Evolutionary conservation across 30 jellyfish, hydroid and myxozoan species (phyloP).

Genomic region (Cassiopea andromeda): DNA sequence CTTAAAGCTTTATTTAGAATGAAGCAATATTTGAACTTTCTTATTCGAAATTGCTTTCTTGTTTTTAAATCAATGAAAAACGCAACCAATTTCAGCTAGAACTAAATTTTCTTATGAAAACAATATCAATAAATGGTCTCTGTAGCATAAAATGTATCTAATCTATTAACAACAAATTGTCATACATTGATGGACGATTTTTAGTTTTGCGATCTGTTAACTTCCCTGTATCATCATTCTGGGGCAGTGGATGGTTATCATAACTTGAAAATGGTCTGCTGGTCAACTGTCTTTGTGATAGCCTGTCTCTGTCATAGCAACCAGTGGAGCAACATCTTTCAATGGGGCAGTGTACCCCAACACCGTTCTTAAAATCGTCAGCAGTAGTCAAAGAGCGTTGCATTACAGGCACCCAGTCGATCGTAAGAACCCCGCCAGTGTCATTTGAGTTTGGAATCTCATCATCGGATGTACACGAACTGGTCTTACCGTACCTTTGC

Average conservation of each 20-base stretch:
- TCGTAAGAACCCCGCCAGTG: background rate
- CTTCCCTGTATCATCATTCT: slow-evolving; percentile 2
- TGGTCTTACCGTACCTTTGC: slow-evolving; percentile 5
- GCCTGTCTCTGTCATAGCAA: slow-evolving; percentile 13
- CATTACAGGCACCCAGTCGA: slow-evolving; percentile 93
- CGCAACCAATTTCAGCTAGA: background rate
- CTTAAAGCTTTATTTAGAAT: too few relatives aligned
- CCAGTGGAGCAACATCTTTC: background rate
- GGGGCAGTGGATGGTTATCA: slow-evolving; percentile 71
- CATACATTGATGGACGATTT: slow-evolving; percentile 69
- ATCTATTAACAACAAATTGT: slow-evolving; percentile 51
- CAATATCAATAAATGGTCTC: background rate
- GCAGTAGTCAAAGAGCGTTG: slow-evolving; percentile 68
- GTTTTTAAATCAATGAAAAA: too few relatives aligned
- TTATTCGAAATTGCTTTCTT: too few relatives aligned
- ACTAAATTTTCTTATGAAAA: background rate
- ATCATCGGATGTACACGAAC: slow-evolving; percentile 57
- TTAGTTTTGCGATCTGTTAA: slow-evolving; percentile 5
- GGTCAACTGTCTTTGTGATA: slow-evolving; percentile 39
- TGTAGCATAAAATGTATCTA: background rate
- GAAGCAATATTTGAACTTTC: too few relatives aligned
- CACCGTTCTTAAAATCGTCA: background rate
- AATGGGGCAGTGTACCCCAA: slow-evolving; percentile 14
- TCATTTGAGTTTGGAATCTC: slow-evolving; percentile 39
- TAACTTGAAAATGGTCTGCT: slow-evolving; percentile 74